Base-by-base conservation (phyloP, 2,888 invertebrate genomes). In the Drosophila pseudotakahashii region DNA sequence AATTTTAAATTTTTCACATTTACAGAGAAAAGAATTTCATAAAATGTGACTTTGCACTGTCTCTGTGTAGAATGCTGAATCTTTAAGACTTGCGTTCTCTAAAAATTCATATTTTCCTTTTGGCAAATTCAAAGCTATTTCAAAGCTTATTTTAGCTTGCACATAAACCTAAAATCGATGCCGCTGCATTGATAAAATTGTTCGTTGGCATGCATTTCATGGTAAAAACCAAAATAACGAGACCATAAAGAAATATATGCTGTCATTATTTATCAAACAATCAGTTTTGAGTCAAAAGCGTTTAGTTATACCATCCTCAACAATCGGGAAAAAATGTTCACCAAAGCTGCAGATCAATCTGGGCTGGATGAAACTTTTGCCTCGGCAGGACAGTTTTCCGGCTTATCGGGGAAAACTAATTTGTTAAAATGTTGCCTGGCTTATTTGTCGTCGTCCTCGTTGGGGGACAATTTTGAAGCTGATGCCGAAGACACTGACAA, bases 341-440 rank as follows among this genome's bases (percentile, higher is more conserved):
- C 16, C 7, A 19, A 26, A 62, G 62, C 45, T 2, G 23, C 16
- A 45, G 36, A 57, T 57, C 36, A 44, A 39, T 51, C 36, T 52
- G 14, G 16, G 4, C 14, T 36, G 30, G 11, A 2, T 11, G 23
- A n/a, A 47, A 41, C 32, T 36, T 19, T 59, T 64, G 34, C 26
- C 42, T 52, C 45, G 61, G 61, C 72, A 72, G 58, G 63, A 63
- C 72, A 73, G 62, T 58, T 79, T 79, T 64, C 61, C 73, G 68
- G 71, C 68, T 78, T 87, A 78, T 82, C 86, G 75, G 66, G 52
- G 73, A 78, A 87, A 88, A 84, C 84, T 82, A 86, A 88, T 88
- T 88, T 88, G 87, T 79, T 88, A 82, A 88, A 88, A 84, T 84
- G 81, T 71, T 76, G 78, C 71, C 57, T 69, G 69, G 73, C 80